phyloP scores from a whole-genome alignment of 2,113 vertebrate species.

The Nycticryphes semicollaris region DNA sequence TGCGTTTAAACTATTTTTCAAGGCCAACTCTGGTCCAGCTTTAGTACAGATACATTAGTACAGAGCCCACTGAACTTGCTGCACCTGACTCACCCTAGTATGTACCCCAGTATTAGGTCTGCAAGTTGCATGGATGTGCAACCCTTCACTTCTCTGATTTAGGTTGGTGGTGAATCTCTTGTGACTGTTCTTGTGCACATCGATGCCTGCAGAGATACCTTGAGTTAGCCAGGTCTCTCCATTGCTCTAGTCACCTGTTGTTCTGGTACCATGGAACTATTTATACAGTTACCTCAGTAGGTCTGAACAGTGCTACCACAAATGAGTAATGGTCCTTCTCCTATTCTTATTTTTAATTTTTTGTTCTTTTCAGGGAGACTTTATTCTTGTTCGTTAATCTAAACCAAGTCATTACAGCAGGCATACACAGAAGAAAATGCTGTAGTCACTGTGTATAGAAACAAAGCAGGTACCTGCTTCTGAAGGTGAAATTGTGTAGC shows the following conservation, averaged over 20 bases:
- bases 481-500: background rate
- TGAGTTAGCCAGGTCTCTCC: too few relatives aligned
- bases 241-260: background rate
- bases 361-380: background rate
- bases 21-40: background rate
- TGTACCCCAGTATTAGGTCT: accelerated
- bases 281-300: background rate
- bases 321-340: background rate
- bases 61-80: background rate
- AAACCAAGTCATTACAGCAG: background rate
- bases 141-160: background rate
- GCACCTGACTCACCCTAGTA: background rate
- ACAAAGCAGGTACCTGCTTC: background rate
- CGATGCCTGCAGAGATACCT: background rate
- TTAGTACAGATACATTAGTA: background rate
- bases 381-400: background rate
- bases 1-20: background rate
- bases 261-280: background rate
- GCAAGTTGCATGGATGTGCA: background rate
- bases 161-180: background rate
- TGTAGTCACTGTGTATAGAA: background rate
- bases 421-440: background rate
- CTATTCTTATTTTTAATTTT: background rate
- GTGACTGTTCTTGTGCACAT: background rate
- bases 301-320: background rate